A percentile compares a stretch with the other conserved stretches of the same genome.
Evolutionary conservation across 2,113 vertebrate genomes (phyloP).

Genomic region (Nicator chloris): DNA sequence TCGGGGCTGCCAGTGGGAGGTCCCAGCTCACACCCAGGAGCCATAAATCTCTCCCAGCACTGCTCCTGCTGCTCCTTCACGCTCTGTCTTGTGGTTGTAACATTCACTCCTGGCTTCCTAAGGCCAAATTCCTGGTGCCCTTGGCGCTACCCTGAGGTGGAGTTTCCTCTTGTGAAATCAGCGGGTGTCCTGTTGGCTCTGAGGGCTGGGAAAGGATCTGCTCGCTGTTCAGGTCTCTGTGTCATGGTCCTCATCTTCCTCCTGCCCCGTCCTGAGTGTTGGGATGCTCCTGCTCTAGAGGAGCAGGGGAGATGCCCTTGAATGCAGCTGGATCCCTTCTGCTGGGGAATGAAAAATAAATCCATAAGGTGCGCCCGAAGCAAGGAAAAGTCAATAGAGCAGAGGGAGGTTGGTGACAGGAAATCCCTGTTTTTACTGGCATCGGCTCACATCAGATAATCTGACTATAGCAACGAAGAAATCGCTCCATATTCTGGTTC

Average conservation of each 20-base stretch:
- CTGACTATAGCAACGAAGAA: not conserved
- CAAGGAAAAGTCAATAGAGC: not conserved
- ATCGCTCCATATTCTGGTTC: not conserved
- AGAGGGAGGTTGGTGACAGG: not conserved
- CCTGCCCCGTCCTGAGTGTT: rapidly evolving
- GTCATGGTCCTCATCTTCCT: not conserved
- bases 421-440: constrained; percentile 28
- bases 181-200: not conserved
- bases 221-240: rapidly evolving
- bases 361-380: not conserved
- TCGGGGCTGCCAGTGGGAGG: not conserved
- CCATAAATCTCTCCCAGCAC: not conserved
- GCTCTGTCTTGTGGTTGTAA: not conserved
- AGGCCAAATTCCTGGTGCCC: constrained; percentile 39
- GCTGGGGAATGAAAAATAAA: not conserved
- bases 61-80: not conserved
- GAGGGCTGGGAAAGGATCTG: not conserved
- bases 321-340: not conserved
- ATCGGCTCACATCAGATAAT: not conserved
- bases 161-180: constrained; percentile 51
- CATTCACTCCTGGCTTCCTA: not conserved
- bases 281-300: not conserved
- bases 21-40: constrained; percentile 16
- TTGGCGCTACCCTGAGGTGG: constrained; percentile 11
- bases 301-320: not conserved